Evolutionary conservation across 1,140 invertebrate species (phyloP), one percentile per base, ranked within the genome.

Genomic region (Brachionus calyciflorus): DNA sequence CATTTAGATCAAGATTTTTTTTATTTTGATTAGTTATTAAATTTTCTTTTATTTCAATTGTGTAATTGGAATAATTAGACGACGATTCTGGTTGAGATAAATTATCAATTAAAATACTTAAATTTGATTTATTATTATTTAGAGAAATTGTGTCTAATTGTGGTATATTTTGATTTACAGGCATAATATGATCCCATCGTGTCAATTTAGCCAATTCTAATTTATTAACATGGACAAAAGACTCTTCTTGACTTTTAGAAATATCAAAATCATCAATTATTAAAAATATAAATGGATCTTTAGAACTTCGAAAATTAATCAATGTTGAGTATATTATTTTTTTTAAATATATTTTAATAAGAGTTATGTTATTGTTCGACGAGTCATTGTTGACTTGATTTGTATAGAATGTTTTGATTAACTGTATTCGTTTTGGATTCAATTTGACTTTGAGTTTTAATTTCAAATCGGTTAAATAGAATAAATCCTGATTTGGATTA

Each of bases 251-350:
- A n/a, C n/a, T n/a, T n/a, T n/a, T n/a, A n/a, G n/a, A n/a, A 4
- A 60, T 28, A 17, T 60, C 55, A 60, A 60, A 60, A 37, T 60
- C 55, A 21, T 60, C 37, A 2, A 60, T 60, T 10, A 60, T 60
- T 30, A 60, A 33, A 17, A 60, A 60, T 7, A 60, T 60, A 60
- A 60, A 60, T 37, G 55, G 55, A 3, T 60, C 55, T 60, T 60
- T 60, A 37, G 55, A 60, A 37, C 37, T 60, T 37, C 55, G 26
- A 60, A 60, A 60, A 60, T 60, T 60, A 3, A 60, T 37, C 55
- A 60, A 33, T 17, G 55, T 60, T 6, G 55, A 60, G 37, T 60
- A 60, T 37, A 60, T 19, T 60, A 30, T 60, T 60, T 60, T 6
- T 33, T 33, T 33, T 19, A 40, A 6, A 60, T 9, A 60, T 37